Base-by-base conservation (phyloP, 2,113 vertebrate species). In the Scolopax mira region DNA sequence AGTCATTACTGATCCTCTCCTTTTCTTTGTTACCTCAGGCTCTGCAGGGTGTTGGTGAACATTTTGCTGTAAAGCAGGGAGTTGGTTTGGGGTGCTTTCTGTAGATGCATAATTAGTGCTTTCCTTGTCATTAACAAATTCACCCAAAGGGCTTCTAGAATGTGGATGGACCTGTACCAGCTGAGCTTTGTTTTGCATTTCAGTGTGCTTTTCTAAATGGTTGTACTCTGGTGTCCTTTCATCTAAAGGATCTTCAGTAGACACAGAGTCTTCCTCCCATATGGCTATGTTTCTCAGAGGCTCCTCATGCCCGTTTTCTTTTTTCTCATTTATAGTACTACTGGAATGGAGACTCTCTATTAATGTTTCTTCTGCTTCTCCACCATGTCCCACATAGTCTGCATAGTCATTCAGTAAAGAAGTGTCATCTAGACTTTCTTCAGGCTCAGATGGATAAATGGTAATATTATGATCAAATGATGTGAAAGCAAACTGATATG, bases 191-290 rank as follows among this genome's bases (percentile, higher is more conserved):
- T 30, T 95, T 30, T 91, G 58, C 69, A 39, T 81, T 64, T 97
- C 95, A 60, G 10, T 2, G 1, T 87, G 74, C 4, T 82, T 90
- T 91, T 96, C 86, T 67, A 61, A 60, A 65, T 58, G 69, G 52
- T 96, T 95, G 22, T 83, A 80, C 7, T 96, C 96, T 62, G 94
- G 61, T 74, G 94, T 67, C 19, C 97, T 95, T 91, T 98, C 97
- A 41, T 97, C 97, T 83, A 98, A 95, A 33, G 95, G 94, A 92
- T 96, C 96, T 88, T 98, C 96, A 28, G 75, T 90, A 48, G 94
- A 70, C 71, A 98, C 97, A 75, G 48, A 90, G 7, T 96, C 89
- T 65, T 98, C 94, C 25, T 95, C 69, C 80, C 61, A 64, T n/a
- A 66, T 33, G 51, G 78, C 62, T 62, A 93, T 12, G 31, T 84